Evolutionary conservation across 2,888 invertebrate genomes (phyloP), one percentile per base, ranked within the genome.

Genomic region (Drosophila cracens): DNA sequence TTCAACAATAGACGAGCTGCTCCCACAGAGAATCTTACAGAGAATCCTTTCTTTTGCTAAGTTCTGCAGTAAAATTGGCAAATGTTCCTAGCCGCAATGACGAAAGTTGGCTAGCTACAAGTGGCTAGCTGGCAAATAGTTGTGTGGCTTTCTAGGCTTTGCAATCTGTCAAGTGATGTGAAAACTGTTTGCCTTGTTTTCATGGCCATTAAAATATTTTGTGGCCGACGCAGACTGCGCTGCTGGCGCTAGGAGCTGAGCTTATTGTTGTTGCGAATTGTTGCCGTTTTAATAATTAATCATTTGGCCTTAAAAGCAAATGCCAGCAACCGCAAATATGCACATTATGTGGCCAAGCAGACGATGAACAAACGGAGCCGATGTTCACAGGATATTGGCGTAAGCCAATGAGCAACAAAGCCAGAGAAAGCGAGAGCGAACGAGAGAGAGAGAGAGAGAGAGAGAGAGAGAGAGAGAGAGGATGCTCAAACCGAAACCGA

Each of bases 281-380:
- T 59, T 74, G 90, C 67, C 68, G 74, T 74, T 87, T 89, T 69
- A 77, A 90, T 89, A 90, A 86, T 86, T 89, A 86, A 86, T 86
- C 85, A 86, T 76, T 81, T 76, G 81, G 83, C 67, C 75, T 89
- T 90, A 76, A 83, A 75, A 68, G 70, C 40, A 76, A 83, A 75
- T 68, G 70, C 38, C 67, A 16, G 61, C 40, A 40, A 29, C 48
- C 38, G 59, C 63, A 57, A 81, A 79, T 79, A 78, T 81, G 79
- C 79, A 82, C 82, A 78, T 78, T 73, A 73, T 79, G 79, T 73
- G 82, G 80, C 71, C 43, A 70, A 49, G 65, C 70, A 49, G 61
- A 29, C 36, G 40, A 21, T 21, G 21, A 43, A 43, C 43, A 48
- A 49, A 21, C 43, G 18, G n/a, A 34, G 60, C 11, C 38, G 34